These are phyloP conservation scores for Semotilus atromaculatus DNA, from an alignment of 2,797 vertebrate species.

Conservation along the genomic window DNA sequence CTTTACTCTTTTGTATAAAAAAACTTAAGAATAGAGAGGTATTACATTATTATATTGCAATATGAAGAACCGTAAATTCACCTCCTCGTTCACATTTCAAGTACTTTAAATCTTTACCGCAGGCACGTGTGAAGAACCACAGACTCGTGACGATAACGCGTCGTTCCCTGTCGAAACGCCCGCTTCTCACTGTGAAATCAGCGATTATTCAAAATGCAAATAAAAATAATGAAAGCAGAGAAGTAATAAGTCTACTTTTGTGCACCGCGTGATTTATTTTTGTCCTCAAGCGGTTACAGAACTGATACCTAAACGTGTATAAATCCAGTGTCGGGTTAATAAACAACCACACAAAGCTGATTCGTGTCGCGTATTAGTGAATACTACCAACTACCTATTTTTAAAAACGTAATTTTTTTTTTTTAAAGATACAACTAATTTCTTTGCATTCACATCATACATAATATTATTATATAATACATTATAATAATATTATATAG, in stretches of 20 bases:
- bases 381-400: background rate
- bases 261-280: background rate
- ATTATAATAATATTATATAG: constrained; percentile 13
- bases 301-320: background rate
- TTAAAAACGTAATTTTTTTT: background rate
- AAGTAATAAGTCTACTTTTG: background rate
- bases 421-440: constrained; percentile 11
- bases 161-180: constrained; percentile 33
- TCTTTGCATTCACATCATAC: constrained; percentile 27
- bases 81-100: constrained; percentile 55
- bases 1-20: constrained; percentile 32
- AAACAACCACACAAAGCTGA: constrained; percentile 2
- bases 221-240: constrained; percentile 13
- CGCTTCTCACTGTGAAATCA: constrained; percentile 9
- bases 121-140: constrained; percentile 74
- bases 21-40: constrained; percentile 43
- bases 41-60: constrained; percentile 59
- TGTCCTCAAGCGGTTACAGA: background rate
- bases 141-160: background rate
- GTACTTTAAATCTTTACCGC: constrained; percentile 63
- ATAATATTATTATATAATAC: constrained; percentile 5
- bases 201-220: constrained; percentile 30
- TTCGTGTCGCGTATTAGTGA: constrained; percentile 3
- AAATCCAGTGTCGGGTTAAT: constrained; percentile 36
- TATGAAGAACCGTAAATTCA: constrained; percentile 62